Evolutionary conservation across 2,888 invertebrate species (phyloP).

Genomic region (Rhynchonema sp.): DNA sequence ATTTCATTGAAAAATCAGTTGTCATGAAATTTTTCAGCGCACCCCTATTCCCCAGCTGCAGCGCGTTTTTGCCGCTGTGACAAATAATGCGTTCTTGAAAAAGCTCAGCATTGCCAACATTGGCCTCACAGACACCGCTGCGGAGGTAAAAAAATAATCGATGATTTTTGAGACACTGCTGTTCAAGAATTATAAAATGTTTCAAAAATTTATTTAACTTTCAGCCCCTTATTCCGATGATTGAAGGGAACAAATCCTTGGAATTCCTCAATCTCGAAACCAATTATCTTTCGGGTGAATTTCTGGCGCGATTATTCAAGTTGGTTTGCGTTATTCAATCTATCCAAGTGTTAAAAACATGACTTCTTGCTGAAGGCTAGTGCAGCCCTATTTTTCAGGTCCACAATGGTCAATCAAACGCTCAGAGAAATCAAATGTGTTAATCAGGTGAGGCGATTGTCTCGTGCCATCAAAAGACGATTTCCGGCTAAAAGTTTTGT

Average conservation of each 20-base stretch:
- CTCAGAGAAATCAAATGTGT: conserved; percentile 87
- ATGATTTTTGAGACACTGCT: neutral
- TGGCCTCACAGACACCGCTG: conserved; percentile 69
- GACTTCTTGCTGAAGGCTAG: too few species aligned
- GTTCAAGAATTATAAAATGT: too few species aligned
- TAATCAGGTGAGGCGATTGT: conserved; percentile 61
- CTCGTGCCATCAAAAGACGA: conserved; percentile 3
- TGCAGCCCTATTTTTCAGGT: too few species aligned
- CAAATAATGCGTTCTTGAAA: conserved; percentile 73
- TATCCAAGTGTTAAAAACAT: too few species aligned
- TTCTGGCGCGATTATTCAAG: conserved; percentile 59
- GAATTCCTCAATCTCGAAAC: conserved; percentile 48
- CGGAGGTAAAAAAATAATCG: too few species aligned
- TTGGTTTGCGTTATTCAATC: too few species aligned
- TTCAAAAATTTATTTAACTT: too few species aligned
- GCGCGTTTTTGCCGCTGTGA: conserved; percentile 65
- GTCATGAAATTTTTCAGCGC: conserved; percentile 14
- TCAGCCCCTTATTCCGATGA: conserved; percentile 38
- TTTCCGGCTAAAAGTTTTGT: too few species aligned
- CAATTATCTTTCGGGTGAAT: conserved; percentile 76
- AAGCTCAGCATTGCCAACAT: conserved; percentile 78
- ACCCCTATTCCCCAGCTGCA: conserved; percentile 39
- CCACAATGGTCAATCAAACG: conserved; percentile 61
- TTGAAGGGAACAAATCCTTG: conserved; percentile 32
- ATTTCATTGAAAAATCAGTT: too few species aligned